Conservation (phyloP, 2,888 invertebrate species). For the Onchidella celtica region DNA sequence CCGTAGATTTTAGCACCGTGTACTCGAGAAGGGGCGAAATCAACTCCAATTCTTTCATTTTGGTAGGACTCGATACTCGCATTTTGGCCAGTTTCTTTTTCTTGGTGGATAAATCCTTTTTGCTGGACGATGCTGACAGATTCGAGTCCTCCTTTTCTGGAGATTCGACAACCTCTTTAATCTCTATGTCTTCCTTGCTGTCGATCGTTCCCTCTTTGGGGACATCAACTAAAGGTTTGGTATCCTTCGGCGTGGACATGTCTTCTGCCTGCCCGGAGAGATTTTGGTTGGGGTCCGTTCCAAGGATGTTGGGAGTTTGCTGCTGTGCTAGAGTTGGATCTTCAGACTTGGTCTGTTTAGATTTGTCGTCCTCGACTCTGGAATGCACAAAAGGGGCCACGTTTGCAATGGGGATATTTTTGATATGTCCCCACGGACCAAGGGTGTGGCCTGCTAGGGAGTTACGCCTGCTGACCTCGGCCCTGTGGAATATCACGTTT, state of each 20-base stretch:
- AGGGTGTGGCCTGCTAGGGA: slow-evolving; percentile 46
- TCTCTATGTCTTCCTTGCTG: background rate
- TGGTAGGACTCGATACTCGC: slow-evolving; percentile 46
- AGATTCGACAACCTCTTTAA: background rate
- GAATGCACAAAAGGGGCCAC: slow-evolving; percentile 69
- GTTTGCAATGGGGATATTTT: slow-evolving; percentile 72
- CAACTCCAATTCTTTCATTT: slow-evolving; percentile 47
- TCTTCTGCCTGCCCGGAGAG: slow-evolving; percentile 15
- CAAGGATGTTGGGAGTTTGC: background rate
- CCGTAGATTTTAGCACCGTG: slow-evolving; percentile 34
- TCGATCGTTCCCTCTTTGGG: background rate
- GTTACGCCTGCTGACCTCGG: slow-evolving; percentile 52
- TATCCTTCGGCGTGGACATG: background rate
- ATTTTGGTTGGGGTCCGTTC: background rate
- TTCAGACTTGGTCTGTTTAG: slow-evolving; percentile 17
- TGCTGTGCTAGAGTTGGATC: background rate
- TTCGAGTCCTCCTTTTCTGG: background rate
- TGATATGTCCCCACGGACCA: slow-evolving; percentile 54
- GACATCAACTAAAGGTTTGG: background rate
- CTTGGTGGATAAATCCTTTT: slow-evolving; percentile 1
- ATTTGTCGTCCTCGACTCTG: slow-evolving; percentile 47
- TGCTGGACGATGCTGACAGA: slow-evolving; percentile 9
- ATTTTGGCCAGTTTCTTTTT: slow-evolving; percentile 45
- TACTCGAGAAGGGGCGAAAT: slow-evolving; percentile 41
- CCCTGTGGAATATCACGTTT: slow-evolving; percentile 29